phyloP scores from a whole-genome alignment of 2,797 vertebrate genomes.

The Acanthurus leucopareius region DNA sequence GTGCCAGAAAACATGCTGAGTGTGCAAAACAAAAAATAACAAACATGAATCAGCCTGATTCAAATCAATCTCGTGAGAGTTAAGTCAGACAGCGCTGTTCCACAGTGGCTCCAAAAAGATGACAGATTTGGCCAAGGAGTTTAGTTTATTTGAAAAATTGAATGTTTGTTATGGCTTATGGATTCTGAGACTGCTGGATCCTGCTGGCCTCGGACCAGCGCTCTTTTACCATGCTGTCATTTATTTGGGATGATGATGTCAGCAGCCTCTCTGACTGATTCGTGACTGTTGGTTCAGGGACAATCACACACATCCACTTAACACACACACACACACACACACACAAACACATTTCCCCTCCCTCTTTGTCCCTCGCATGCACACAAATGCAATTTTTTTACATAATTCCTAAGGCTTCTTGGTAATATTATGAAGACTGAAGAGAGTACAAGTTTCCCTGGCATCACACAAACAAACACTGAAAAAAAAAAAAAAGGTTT shows the following conservation, averaged over 20 bases:
- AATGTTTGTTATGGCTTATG: slow-evolving; percentile 70
- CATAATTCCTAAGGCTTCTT: slow-evolving; percentile 27
- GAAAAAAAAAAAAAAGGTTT: slow-evolving; percentile 6
- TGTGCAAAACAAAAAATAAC: slow-evolving; percentile 30
- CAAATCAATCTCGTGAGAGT: slow-evolving; percentile 28
- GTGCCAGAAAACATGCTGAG: slow-evolving; percentile 36
- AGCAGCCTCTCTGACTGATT: slow-evolving; percentile 54
- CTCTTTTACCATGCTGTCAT: slow-evolving; percentile 66
- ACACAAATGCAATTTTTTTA: slow-evolving; percentile 54
- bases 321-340: not conserved
- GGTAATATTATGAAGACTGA: slow-evolving; percentile 38
- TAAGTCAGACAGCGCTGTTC: slow-evolving; percentile 42
- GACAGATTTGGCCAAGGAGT: slow-evolving; percentile 49
- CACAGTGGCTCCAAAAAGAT: slow-evolving; percentile 48
- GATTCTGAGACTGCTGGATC: slow-evolving; percentile 52
- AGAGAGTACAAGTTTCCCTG: slow-evolving; percentile 45
- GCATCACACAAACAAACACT: slow-evolving; percentile 44
- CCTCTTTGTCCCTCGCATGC: not conserved
- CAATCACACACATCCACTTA: not conserved
- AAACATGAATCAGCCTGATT: slow-evolving; percentile 26
- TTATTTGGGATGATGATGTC: slow-evolving; percentile 69
- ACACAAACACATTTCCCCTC: not conserved
- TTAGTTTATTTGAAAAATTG: slow-evolving; percentile 67
- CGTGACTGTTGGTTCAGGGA: slow-evolving; percentile 52
- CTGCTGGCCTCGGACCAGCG: slow-evolving; percentile 44